Evolutionary conservation across 92 coral and sea anemone genomes (phyloP), one percentile per base, ranked within the genome.

Genomic region (Phymanthus crucifer): DNA sequence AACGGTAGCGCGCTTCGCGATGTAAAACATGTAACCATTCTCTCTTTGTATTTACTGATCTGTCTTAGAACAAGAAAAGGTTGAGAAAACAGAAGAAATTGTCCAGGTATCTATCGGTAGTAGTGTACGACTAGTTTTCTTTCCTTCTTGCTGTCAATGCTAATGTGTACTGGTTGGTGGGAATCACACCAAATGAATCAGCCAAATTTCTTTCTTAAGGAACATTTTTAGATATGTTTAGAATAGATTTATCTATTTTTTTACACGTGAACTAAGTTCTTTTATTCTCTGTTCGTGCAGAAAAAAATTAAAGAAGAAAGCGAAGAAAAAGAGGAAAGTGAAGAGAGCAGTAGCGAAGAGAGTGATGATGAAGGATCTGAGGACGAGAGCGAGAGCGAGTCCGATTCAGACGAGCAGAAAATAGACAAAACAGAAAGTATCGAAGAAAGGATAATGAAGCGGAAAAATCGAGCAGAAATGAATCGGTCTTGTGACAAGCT

Each of bases 391-490:
- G 99, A 88, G 52, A 84, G 83, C 35, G 97, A 88, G 32, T 90
- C 88, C 58, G 97, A 87, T 48, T 86, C 91, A 7, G 95, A 89
- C 2, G 88, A 86, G 8, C 91, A 92, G 27, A 94, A 77, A 23
- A 89, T 88, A 79, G 79, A 77, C 32, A 87, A 76, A 75, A 80
- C 81, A 70, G 87, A 84, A 71, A 93, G 92, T 43, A 87, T 87
- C 2, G 43, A 76, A 50, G 92, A 91, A 35, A 83, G 99, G 74
- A 90, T 95, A 37, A 74, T 91, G 92, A 95, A 88, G 87, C 85
- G 99, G 72, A 85, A 88, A 34, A 88, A 54, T 14, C 88, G 80
- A 80, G 99, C 99, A 3, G 99, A 95, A 70, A 81, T 88, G 32
- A 90, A 84, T 4, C 86, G 92, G 47, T 74, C 86, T 54, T 87